Evolutionary conservation across 2,113 vertebrate species (phyloP).

Genomic region (Psilopsiagon aymara): DNA sequence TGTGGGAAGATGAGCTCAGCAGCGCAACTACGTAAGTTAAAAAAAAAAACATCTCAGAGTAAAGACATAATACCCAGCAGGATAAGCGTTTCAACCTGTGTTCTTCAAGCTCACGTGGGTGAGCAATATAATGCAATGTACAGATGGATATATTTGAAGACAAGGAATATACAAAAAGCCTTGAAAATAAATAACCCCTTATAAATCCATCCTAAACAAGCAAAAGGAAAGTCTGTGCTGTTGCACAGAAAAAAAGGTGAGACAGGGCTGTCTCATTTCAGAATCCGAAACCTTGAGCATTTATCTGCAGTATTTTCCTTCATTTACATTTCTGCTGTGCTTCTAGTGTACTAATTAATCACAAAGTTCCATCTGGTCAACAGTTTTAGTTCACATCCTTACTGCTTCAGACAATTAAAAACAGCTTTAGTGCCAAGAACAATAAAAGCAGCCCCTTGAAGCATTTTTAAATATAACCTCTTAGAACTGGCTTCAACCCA

Average conservation of each 20-base stretch:
- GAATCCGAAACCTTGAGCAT: neutral
- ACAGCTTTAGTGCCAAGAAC: constrained; percentile 7
- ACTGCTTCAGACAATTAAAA: constrained; percentile 65
- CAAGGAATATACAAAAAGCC: neutral
- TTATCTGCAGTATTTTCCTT: constrained; percentile 32
- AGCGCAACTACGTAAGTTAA: neutral
- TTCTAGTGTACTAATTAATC: constrained; percentile 46
- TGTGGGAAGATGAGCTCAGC: neutral
- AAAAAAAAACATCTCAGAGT: no score
- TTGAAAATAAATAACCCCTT: neutral
- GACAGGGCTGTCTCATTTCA: neutral
- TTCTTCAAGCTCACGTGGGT: neutral
- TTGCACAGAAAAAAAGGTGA: neutral
- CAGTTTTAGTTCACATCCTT: constrained; percentile 60
- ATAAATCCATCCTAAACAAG: neutral
- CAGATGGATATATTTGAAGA: neutral
- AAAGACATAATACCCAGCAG: neutral
- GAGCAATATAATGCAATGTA: neutral
- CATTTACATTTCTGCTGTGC: constrained; percentile 13
- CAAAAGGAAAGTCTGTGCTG: neutral
- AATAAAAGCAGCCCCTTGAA: constrained; percentile 28
- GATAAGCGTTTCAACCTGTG: neutral
- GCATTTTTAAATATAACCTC: constrained; percentile 25
- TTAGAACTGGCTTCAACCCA: constrained; percentile 46
- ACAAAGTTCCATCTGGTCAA: constrained; percentile 67